phyloP scores from a whole-genome alignment of 2,113 vertebrate genomes.

The Neotoma lepida region DNA sequence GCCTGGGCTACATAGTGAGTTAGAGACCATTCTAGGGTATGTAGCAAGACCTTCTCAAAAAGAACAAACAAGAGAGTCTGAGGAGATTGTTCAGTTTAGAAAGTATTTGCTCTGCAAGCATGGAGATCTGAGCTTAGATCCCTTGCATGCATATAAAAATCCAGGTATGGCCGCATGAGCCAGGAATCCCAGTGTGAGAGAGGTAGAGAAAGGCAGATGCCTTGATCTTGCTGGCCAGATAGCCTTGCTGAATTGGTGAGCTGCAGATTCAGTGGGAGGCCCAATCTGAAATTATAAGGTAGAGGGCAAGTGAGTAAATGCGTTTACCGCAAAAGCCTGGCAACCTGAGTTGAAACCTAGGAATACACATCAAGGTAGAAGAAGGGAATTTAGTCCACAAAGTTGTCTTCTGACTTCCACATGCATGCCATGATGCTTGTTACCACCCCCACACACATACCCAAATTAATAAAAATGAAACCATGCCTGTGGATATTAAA shows the following conservation, averaged over 20 bases:
- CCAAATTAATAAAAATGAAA: background rate
- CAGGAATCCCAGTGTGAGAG: too few relatives aligned
- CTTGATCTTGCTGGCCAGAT: background rate
- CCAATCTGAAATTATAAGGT: background rate
- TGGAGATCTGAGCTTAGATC: background rate
- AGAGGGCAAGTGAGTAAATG: background rate
- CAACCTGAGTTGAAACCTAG: background rate
- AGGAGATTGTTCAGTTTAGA: background rate
- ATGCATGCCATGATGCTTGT: too few relatives aligned
- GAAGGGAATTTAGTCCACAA: background rate
- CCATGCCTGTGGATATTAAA: background rate
- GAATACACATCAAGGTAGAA: background rate
- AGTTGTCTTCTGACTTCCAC: background rate
- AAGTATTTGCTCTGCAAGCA: background rate
- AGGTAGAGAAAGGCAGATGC: background rate
- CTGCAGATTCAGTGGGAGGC: background rate
- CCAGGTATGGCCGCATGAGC: background rate
- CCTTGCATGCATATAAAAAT: too few relatives aligned
- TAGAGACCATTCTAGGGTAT: background rate
- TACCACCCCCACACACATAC: background rate
- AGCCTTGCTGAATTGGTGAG: background rate
- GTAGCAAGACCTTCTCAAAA: background rate
- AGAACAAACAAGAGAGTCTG: background rate
- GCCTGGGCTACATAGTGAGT: background rate
- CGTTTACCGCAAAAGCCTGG: too few relatives aligned